These are phyloP conservation scores for Drosophila atripex DNA, from an alignment of 2,888 invertebrate species.

Conservation along the genomic window DNA sequence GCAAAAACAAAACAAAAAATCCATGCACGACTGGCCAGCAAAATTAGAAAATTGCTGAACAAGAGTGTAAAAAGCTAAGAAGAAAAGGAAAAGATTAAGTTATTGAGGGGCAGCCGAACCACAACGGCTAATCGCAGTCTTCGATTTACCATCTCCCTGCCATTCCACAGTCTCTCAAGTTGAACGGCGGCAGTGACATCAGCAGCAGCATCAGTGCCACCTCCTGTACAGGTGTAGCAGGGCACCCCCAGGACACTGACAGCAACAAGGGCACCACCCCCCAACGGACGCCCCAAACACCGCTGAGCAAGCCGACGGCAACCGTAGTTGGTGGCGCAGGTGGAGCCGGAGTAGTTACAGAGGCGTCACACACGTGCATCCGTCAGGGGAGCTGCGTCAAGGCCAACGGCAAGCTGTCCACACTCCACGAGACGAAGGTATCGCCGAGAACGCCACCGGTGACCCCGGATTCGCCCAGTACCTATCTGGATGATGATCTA, in stretches of 20 bases:
- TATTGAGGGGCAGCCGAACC: conserved; percentile 48
- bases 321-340: conserved; percentile 60
- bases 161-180: conserved; percentile 82
- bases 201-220: conserved; percentile 42
- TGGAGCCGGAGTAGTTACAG: background rate
- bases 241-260: conserved; percentile 2
- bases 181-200: conserved; percentile 79
- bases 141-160: conserved; percentile 43
- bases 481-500: conserved; percentile 87
- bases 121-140: conserved; percentile 55
- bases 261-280: conserved; percentile 78
- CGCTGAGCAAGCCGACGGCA: conserved; percentile 81
- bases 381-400: conserved; percentile 55
- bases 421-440: conserved; percentile 76
- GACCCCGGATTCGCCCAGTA: conserved; percentile 86
- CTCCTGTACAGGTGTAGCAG: conserved; percentile 1
- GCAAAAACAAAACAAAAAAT: conserved; percentile 48
- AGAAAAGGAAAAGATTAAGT: conserved; percentile 45
- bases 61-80: conserved; percentile 33
- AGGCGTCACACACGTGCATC: conserved; percentile 44
- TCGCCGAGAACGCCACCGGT: conserved; percentile 87
- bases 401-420: conserved; percentile 58
- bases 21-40: conserved; percentile 67
- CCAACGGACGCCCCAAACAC: conserved; percentile 85
- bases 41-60: conserved; percentile 41